These are phyloP conservation scores for Achroia grisella DNA, from an alignment of 1,140 invertebrate genomes.

Conservation along the genomic window DNA sequence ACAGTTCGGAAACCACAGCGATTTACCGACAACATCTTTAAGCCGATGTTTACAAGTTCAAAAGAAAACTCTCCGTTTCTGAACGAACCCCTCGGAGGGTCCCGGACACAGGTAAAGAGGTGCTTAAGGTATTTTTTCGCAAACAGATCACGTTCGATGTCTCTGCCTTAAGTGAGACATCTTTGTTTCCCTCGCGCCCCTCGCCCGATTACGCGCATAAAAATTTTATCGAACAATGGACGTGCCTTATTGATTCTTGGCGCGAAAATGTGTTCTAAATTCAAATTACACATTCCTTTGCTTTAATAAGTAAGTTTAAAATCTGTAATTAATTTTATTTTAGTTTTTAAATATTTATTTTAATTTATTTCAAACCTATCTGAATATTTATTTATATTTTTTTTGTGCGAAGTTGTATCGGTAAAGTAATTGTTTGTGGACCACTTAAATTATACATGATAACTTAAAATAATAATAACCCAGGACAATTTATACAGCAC, in stretches of 20 bases:
- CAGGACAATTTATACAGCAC: no score
- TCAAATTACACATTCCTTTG: constrained; percentile 4
- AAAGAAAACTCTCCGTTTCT: constrained; percentile 16
- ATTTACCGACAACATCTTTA: constrained; percentile 42
- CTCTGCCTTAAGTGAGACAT: constrained; percentile 60
- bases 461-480: no score
- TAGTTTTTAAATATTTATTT: constrained; percentile 1
- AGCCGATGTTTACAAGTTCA: constrained; percentile 51
- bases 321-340: no score
- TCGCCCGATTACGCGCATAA: constrained; percentile 38
- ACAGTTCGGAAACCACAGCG: constrained; percentile 35
- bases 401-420: no score
- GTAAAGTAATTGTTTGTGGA: no score
- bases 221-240: constrained; percentile 37
- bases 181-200: constrained; percentile 42
- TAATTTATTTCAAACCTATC: no score
- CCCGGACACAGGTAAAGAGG: constrained; percentile 51
- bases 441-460: no score
- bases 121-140: constrained; percentile 64
- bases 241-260: constrained; percentile 41
- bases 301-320: no score
- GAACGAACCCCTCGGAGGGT: constrained; percentile 27
- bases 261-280: constrained; percentile 9
- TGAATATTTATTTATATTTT: no score
- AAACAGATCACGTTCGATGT: constrained; percentile 66